phyloP scores from a whole-genome alignment of 2,888 invertebrate species.

The Volucella inflata region DNA sequence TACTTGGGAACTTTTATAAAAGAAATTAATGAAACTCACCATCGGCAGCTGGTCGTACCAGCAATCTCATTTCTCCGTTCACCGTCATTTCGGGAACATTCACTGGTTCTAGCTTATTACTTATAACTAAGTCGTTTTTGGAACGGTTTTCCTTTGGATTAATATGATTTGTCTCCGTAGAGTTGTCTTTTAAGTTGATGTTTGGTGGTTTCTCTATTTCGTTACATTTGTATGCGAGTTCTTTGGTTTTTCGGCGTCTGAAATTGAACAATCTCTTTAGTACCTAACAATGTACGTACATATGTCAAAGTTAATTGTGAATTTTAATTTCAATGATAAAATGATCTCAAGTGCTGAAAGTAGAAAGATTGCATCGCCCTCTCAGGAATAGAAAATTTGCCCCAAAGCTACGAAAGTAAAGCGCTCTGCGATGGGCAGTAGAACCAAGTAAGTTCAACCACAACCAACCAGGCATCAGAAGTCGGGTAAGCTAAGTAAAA shows the following conservation, averaged over 20 bases:
- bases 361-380: no score
- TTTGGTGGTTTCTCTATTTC: background rate
- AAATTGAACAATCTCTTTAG: background rate
- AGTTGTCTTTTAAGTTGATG: background rate
- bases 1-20: background rate
- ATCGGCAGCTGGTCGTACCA: constrained; percentile 50
- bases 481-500: no score
- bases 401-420: no score
- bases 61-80: constrained; percentile 52
- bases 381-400: no score
- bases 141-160: background rate
- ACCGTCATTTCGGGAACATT: constrained; percentile 38
- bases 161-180: background rate
- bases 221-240: constrained; percentile 45
- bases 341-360: no score
- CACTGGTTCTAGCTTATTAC: constrained; percentile 22
- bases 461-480: no score
- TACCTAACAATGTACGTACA: background rate
- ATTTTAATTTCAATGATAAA: no score
- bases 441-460: no score
- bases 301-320: no score
- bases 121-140: constrained; percentile 15
- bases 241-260: constrained; percentile 34
- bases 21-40: constrained; percentile 31
- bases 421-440: no score